Base-by-base conservation (phyloP, 2,113 vertebrate genomes). In the Anguilla rostrata region DNA sequence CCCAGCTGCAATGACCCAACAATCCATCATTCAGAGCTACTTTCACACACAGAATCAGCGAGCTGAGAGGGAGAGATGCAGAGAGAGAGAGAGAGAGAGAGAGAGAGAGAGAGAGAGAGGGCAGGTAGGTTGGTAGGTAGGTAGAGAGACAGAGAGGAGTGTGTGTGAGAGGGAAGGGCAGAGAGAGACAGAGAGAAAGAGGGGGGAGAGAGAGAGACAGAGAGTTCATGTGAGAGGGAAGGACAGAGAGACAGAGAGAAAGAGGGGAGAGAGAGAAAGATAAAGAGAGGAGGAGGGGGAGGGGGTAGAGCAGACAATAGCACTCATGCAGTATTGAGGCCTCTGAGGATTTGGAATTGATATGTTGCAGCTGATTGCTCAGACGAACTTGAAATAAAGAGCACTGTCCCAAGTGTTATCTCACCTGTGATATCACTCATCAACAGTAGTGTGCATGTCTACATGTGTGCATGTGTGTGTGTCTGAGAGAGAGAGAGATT, bases 21-120 rank as follows among this genome's bases (percentile, higher is more conserved):
- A 97, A 99, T 99, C 98, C 97, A 99, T 99, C 98, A 99, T 98
- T 99, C 98, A 96, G 97, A 95, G 97, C 94, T 95, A 97, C 97
- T 99, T 99, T 98, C 98, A 98, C 98, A 98, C 95, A 97, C 95
- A 95, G 96, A 98, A 98, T 97, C 97, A 97, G 96, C 96, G 95
- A 96, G 97, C 95, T 94, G 92, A 22, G 39, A 53, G 79, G 22
- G 34, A 34, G 85, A 80, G 78, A 22, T n/a, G 11, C 14, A 41
- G 78, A 8, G 39, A 80, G 78, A 80, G 39, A 80, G 75, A 8
- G 8, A 12, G 12, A 80, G 39, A 80, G 75, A 78, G 29, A 14
- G 75, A 4, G 29, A 8, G 8, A 12, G 12, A 34, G 8, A 2
- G 5, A 20, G 22, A 20, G 9, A 8, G 12, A 7, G 18, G 75